These are phyloP conservation scores for Sphaeramia orbicularis DNA, from an alignment of 2,797 vertebrate species.

Conservation along the genomic window DNA sequence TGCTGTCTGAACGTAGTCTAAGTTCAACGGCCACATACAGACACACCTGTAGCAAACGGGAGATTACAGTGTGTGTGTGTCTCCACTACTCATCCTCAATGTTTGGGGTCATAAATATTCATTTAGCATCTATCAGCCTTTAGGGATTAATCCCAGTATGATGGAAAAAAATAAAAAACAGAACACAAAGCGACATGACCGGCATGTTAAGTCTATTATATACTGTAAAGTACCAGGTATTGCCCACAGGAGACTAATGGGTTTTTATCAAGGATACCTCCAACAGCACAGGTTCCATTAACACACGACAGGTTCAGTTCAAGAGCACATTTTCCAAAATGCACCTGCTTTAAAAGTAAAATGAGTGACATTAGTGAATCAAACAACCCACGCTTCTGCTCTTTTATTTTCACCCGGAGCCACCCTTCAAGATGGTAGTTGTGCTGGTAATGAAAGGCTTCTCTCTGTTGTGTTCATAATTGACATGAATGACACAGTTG, in stretches of 20 bases:
- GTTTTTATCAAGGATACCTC: slow-evolving; percentile 76
- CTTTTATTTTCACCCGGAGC: slow-evolving; percentile 55
- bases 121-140: slow-evolving; percentile 63
- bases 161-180: slow-evolving; percentile 59
- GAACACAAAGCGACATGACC: slow-evolving; percentile 51
- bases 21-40: not conserved
- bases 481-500: slow-evolving; percentile 43
- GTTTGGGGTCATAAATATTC: slow-evolving; percentile 67
- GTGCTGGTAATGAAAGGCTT: slow-evolving; percentile 32
- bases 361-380: slow-evolving; percentile 74
- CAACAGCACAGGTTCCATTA: slow-evolving; percentile 72
- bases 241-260: slow-evolving; percentile 79
- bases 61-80: slow-evolving; percentile 15
- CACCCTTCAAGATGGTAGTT: slow-evolving; percentile 52
- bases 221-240: slow-evolving; percentile 59
- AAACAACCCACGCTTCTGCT: slow-evolving; percentile 63
- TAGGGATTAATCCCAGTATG: slow-evolving; percentile 58
- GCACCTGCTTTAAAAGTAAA: slow-evolving; percentile 79
- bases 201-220: slow-evolving; percentile 74
- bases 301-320: slow-evolving; percentile 62
- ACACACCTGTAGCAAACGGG: slow-evolving; percentile 23
- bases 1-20: no score
- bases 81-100: slow-evolving; percentile 27
- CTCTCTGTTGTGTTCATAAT: slow-evolving; percentile 37
- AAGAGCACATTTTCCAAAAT: slow-evolving; percentile 75